Evolutionary conservation across 2,797 vertebrate genomes (phyloP), one percentile per base, ranked within the genome.

Genomic region (Chelmon rostratus): DNA sequence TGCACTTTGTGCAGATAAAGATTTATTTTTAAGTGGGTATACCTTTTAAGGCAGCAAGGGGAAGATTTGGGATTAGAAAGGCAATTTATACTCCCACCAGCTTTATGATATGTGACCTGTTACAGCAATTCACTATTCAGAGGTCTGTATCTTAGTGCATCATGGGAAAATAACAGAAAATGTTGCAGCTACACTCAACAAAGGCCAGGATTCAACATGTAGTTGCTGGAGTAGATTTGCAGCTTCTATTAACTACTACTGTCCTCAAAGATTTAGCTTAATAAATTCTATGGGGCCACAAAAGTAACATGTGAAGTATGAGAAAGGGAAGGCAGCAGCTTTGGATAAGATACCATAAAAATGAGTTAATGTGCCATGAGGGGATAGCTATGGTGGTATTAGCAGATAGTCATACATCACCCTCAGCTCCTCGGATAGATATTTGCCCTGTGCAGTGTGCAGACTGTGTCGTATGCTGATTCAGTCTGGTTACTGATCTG

Each of bases 341-440:
- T 70, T 79, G 10, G 61, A 83, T 25, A 57, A 19, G 44, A 61
- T 77, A 44, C 58, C 72, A 82, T 83, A 81, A 76, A 86, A 81
- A 81, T 81, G 61, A 84, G 65, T 84, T 70, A 76, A 89, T 67
- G 76, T 70, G 50, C 57, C 57, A 38, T 56, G 37, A 80, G 57
- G 54, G 62, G 68, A 70, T 47, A 58, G 65, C 50, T 71, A 42
- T 66, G 47, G n/a, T 56, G 19, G 62, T 65, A 31, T 63, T 68
- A 61, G 52, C 19, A 23, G 44, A 70, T 46, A 42, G 44, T 18
- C 76, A 57, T 71, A 66, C 61, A 88, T 83, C 78, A 77, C 21
- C 28, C 68, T 37, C 57, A 21, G 35, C 33, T 71, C 16, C 31
- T 50, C 5, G 21, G 71, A 23, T n/a, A 52, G 38, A 44, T 23